Conservation (phyloP, 2,113 vertebrate genomes). For the Python bivittatus region DNA sequence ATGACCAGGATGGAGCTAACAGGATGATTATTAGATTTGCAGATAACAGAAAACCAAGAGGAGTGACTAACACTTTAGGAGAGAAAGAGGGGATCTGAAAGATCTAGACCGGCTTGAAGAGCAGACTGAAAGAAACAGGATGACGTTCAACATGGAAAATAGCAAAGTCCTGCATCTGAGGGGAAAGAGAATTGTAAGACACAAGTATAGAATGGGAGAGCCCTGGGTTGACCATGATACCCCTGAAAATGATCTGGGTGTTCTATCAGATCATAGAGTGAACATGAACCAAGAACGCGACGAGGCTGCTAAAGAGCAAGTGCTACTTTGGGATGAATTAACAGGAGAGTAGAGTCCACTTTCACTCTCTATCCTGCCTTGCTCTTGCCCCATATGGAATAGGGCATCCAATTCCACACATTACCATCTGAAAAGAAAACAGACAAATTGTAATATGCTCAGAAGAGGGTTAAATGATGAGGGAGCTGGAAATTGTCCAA, state of each 20-base stretch:
- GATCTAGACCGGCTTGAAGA: no score
- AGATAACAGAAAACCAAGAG: no score
- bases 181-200: background rate
- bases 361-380: background rate
- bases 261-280: background rate
- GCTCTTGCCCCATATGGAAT: background rate
- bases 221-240: background rate
- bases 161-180: background rate
- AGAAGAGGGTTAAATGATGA: background rate
- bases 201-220: background rate
- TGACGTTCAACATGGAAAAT: background rate
- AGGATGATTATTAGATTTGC: no score
- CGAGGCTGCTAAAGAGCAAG: background rate
- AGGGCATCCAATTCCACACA: background rate
- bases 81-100: no score
- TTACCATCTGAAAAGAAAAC: background rate
- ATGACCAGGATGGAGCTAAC: background rate
- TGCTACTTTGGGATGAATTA: background rate
- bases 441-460: background rate
- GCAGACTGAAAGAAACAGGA: no score
- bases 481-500: background rate
- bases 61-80: no score
- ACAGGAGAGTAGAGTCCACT: background rate
- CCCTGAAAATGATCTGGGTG: background rate
- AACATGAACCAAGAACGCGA: no score